Conservation (phyloP, 2,888 invertebrate genomes). For the Volucella zonaria region DNA sequence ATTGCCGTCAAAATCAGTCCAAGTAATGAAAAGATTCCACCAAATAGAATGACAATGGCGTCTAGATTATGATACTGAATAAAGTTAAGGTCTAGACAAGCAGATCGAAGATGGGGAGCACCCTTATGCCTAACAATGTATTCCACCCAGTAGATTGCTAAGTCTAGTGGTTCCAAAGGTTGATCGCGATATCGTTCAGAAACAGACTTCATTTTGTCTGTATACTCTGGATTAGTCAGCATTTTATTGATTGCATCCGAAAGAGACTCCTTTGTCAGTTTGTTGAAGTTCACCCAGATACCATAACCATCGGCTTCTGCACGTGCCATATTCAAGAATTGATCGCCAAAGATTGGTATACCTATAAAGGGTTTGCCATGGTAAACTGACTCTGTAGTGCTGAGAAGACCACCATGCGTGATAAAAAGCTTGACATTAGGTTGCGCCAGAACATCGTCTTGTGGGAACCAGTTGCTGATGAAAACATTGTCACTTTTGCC, state of each 20-base stretch:
- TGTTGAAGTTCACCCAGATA: constrained; percentile 78
- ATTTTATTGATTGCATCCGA: constrained; percentile 74
- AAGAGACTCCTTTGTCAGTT: constrained; percentile 78
- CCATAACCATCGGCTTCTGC: constrained; percentile 82
- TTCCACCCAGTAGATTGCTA: constrained; percentile 81
- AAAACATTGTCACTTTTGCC: constrained; percentile 80
- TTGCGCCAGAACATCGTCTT: constrained; percentile 89
- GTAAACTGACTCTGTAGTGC: constrained; percentile 83
- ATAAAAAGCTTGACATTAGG: constrained; percentile 84
- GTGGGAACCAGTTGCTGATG: constrained; percentile 84
- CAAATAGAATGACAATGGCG: constrained; percentile 75
- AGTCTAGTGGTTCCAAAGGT: constrained; percentile 77
- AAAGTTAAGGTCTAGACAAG: constrained; percentile 78
- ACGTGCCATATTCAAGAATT: constrained; percentile 83
- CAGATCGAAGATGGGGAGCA: constrained; percentile 78
- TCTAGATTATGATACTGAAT: constrained; percentile 78
- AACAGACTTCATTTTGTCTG: constrained; percentile 71
- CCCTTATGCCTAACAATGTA: constrained; percentile 80
- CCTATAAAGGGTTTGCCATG: constrained; percentile 83
- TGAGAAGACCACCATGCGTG: constrained; percentile 84
- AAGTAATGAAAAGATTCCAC: constrained; percentile 41
- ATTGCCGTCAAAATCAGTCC: constrained; percentile 2
- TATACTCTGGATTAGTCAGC: constrained; percentile 75
- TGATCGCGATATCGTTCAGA: constrained; percentile 79
- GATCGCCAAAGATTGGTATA: constrained; percentile 84